Base-by-base conservation (phyloP, 2,888 invertebrate genomes). In the Synanthedon myopaeformis region DNA sequence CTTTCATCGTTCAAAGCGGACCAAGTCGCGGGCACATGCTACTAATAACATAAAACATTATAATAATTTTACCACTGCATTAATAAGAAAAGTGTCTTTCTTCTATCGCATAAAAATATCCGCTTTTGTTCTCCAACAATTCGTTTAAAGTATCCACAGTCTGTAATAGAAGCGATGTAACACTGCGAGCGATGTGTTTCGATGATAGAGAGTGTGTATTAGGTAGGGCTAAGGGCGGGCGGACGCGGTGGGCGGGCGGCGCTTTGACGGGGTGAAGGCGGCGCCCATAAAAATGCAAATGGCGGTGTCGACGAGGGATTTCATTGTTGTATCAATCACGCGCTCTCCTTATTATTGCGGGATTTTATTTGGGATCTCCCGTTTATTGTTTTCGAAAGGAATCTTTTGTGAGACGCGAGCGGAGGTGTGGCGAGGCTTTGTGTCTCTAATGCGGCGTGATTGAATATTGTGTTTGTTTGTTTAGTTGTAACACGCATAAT, bases 231-330 rank as follows among this genome's bases (percentile, higher is more conserved):
- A n/a, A n/a, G n/a, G 51, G 51, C 35, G 55, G 55, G 48, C 52
- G 51, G 42, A 57, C 55, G 57, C 56, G 62, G 60, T 60, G 54
- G 58, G 56, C 52, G 63, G 65, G 61, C 61, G 66, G 64, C 63
- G 62, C 59, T 56, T 53, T 59, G 63, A 59, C 56, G 61, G 61
- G 60, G 64, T 56, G 57, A 58, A 51, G 72, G 73, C 70, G 71
- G 71, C 69, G 70, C 73, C 73, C 76, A 85, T 83, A 84, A 83
- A 83, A 79, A 84, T 83, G 83, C 89, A 89, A 90, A 90, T 90
- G 86, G 81, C 83, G 80, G 78, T 84, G 89, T 89, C 88, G 89
- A 88, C 89, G 83, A 82, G 78, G 77, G 79, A 79, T 77, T 70
- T 70, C 75, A 67, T 69, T 70, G 73, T 76, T 74, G 79, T 84